Evolutionary conservation across 2,888 invertebrate species (phyloP).

Genomic region (Hoplodrina blanda): DNA sequence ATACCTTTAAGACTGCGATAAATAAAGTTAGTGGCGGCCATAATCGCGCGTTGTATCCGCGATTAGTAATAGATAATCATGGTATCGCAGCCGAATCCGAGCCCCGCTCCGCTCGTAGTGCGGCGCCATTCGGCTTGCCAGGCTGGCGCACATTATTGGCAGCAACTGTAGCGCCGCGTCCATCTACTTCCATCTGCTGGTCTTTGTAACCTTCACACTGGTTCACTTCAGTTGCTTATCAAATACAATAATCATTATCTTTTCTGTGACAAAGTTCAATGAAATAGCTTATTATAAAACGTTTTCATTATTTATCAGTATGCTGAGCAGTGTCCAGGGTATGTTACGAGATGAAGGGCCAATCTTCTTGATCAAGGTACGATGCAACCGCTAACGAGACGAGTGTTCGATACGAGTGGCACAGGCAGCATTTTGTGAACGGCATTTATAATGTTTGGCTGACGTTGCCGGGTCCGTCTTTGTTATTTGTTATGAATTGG

Average conservation of each 20-base stretch:
- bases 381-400: not conserved
- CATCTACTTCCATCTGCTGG: not conserved
- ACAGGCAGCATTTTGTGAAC: conserved; percentile 19
- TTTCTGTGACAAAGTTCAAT: not conserved
- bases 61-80: conserved; percentile 56
- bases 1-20: conserved; percentile 34
- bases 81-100: conserved; percentile 32
- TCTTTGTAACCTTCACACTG: not conserved
- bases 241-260: not conserved
- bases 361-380: conserved; percentile 60
- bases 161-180: not conserved
- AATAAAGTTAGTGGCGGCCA: conserved; percentile 14
- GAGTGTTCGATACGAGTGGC: not conserved
- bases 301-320: conserved; percentile 22
- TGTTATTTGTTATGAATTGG: conserved; percentile 20
- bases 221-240: not conserved
- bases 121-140: conserved; percentile 16
- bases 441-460: not conserved
- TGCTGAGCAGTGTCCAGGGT: conserved; percentile 34
- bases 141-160: conserved; percentile 11
- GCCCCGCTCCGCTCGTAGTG: conserved; percentile 21
- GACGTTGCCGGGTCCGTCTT: not conserved
- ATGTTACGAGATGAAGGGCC: conserved; percentile 42
- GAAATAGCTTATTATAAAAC: not conserved
- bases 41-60: conserved; percentile 58